These are phyloP conservation scores for Tethea ocularis DNA, from an alignment of 2,888 invertebrate genomes.

Conservation along the genomic window DNA sequence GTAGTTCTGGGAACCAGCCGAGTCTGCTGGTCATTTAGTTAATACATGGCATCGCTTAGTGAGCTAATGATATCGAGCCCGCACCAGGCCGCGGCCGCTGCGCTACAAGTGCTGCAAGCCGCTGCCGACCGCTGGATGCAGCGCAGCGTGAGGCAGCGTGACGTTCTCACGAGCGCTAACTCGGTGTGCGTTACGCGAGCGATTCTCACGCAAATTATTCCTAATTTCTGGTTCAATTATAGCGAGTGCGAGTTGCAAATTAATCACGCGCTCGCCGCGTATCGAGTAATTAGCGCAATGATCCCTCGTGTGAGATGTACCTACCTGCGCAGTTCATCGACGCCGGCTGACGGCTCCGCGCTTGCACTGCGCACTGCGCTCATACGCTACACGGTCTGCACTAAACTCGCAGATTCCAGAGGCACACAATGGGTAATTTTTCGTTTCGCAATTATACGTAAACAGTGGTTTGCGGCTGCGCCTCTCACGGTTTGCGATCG, in stretches of 20 bases:
- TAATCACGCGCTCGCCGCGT: background rate
- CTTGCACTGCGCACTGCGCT: background rate
- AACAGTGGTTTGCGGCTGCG: constrained; percentile 13
- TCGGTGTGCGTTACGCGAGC: background rate
- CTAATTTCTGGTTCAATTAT: constrained; percentile 1
- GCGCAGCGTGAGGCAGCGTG: background rate
- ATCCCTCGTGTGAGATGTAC: background rate
- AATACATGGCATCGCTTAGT: no score
- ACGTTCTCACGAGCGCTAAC: background rate
- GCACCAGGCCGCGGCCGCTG: background rate
- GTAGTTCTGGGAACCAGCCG: no score
- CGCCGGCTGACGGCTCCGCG: background rate
- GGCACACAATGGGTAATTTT: constrained; percentile 3
- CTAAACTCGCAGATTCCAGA: background rate
- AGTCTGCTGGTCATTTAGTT: no score
- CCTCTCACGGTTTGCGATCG: constrained; percentile 18
- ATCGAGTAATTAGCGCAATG: background rate
- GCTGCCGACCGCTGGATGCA: background rate
- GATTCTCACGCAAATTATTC: constrained; percentile 3
- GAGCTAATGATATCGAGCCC: no score
- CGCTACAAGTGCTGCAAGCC: background rate
- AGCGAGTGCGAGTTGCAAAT: constrained; percentile 1
- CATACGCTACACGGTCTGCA: background rate
- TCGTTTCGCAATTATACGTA: background rate
- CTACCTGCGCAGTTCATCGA: background rate